Conservation (phyloP, 2,113 vertebrate species). For the Antigone vipio region DNA sequence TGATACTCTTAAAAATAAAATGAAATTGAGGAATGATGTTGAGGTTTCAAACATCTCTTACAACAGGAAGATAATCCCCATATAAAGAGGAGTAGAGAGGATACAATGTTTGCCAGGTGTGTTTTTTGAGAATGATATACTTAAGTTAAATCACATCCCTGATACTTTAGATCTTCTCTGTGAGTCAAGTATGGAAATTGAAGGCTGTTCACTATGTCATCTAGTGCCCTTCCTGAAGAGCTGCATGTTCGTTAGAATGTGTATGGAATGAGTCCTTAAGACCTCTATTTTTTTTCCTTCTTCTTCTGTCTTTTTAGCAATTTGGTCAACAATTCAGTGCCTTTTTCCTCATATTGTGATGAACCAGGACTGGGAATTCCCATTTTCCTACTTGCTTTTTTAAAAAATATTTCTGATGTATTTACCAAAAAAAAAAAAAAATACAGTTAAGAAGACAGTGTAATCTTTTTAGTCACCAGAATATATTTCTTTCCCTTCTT, state of each 20-base stretch:
- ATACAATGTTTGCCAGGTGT: neutral
- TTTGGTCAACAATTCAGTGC: neutral
- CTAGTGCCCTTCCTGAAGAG: neutral
- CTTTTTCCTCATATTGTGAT: neutral
- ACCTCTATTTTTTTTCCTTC: neutral
- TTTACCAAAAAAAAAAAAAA: neutral
- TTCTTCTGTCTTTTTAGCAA: neutral
- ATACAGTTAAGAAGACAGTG: neutral
- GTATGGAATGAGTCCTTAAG: neutral
- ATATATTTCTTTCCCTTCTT: neutral
- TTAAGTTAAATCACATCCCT: neutral
- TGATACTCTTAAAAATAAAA: neutral
- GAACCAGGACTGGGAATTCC: neutral
- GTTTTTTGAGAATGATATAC: neutral
- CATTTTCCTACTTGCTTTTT: neutral
- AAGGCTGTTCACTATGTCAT: neutral
- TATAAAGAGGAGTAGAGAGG: neutral
- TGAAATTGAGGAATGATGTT: neutral
- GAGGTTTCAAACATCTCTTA: neutral
- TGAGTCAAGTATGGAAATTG: neutral
- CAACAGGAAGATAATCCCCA: neutral
- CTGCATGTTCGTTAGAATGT: neutral
- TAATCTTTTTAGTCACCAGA: neutral
- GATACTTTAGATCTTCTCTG: neutral
- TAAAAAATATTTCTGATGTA: neutral